A percentile compares a stretch with the other conserved stretches of the same genome.
Evolutionary conservation across 2,888 invertebrate species (phyloP).

Genomic region (Sepioteuthis lessoniana): DNA sequence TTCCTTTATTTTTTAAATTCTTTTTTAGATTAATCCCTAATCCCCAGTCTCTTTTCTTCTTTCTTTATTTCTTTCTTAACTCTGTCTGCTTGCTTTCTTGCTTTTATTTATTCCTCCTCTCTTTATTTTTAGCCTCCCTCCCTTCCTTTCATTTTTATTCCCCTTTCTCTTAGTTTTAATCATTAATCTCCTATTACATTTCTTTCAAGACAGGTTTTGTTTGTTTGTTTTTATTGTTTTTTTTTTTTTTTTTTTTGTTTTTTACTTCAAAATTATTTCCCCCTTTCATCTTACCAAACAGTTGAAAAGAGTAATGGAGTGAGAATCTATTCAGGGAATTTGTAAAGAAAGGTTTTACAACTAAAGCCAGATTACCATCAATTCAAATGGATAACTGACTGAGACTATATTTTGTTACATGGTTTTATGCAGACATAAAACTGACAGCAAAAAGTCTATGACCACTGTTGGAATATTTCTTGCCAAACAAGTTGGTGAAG

Average conservation of each 20-base stretch:
- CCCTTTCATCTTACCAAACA: not conserved
- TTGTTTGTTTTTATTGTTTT: no score
- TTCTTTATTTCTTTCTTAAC: not conserved
- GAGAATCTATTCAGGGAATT: slow-evolving; percentile 4
- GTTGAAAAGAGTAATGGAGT: not conserved
- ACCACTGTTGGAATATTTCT: not conserved
- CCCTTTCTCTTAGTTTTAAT: not conserved
- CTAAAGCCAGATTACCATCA: slow-evolving; percentile 21
- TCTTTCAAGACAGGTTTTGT: no score
- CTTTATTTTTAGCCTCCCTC: not conserved
- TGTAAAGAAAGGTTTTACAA: slow-evolving; percentile 6
- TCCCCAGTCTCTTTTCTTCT: not conserved
- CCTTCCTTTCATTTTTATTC: not conserved
- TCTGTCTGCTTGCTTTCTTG: not conserved
- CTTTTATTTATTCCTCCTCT: not conserved
- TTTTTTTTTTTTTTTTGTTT: not conserved
- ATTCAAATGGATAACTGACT: not conserved
- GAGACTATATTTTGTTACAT: not conserved
- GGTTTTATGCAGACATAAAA: not conserved
- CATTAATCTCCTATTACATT: not conserved
- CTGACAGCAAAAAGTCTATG: not conserved
- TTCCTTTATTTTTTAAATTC: not conserved
- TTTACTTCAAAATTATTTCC: not conserved
- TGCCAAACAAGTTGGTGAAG: not conserved
- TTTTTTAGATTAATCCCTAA: not conserved